Evolutionary conservation across 2,113 vertebrate species (phyloP).

Genomic region (Aramus guarauna): DNA sequence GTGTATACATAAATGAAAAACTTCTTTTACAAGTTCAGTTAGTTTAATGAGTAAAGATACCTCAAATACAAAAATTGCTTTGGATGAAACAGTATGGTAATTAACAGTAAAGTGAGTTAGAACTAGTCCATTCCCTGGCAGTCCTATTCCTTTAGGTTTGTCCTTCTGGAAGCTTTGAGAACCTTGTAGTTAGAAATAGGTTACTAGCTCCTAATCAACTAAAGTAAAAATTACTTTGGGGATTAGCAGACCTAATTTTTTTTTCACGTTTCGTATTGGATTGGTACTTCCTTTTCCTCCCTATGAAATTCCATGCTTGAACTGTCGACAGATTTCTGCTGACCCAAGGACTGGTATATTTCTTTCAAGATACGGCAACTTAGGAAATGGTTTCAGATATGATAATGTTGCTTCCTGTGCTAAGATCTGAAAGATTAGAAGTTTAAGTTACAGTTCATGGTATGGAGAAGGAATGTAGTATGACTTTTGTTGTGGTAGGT

Average conservation of each 20-base stretch:
- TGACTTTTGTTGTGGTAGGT: not conserved
- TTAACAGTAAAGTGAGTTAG: not conserved
- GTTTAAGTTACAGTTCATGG: not conserved
- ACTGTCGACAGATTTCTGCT: not conserved
- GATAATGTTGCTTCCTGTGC: not conserved
- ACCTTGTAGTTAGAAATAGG: slow-evolving; percentile 39
- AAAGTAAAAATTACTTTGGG: slow-evolving; percentile 37
- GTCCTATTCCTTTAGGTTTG: slow-evolving; percentile 16
- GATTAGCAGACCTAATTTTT: slow-evolving; percentile 15
- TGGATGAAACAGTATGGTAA: not conserved
- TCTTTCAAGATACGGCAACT: not conserved
- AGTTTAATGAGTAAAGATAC: not conserved
- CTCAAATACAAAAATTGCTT: not conserved
- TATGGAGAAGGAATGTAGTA: not conserved
- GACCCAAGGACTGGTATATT: not conserved
- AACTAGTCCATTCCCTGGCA: not conserved
- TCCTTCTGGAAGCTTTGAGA: slow-evolving; percentile 52
- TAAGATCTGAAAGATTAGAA: not conserved
- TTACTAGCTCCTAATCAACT: slow-evolving; percentile 45
- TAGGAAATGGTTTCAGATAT: not conserved
- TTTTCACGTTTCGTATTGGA: not conserved
- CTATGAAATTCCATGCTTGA: not conserved
- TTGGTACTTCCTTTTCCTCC: not conserved
- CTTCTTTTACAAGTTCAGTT: not conserved
- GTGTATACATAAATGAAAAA: not conserved